Conservation (phyloP, 2,888 invertebrate species). For the Leptinotarsa juncta region DNA sequence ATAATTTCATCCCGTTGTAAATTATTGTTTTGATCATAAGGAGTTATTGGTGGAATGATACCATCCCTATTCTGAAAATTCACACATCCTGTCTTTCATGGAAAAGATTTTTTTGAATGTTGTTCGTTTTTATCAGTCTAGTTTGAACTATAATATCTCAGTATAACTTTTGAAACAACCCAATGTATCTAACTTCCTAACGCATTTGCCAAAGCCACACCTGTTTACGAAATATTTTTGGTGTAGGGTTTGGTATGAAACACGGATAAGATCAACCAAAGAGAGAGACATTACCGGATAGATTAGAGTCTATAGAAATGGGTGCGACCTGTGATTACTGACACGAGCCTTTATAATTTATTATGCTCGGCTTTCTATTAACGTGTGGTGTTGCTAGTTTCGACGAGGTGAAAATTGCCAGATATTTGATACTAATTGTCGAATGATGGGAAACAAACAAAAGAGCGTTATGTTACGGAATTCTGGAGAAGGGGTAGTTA, state of each 20-base stretch:
- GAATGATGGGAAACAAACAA: conserved; percentile 39
- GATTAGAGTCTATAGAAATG: conserved; percentile 54
- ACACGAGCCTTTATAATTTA: conserved; percentile 56
- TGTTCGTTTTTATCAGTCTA: too few species aligned
- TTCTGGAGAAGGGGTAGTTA: conserved; percentile 16
- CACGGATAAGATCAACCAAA: conserved; percentile 51
- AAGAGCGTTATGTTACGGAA: conserved; percentile 34
- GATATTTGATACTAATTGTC: conserved; percentile 54
- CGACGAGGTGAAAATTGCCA: conserved; percentile 52
- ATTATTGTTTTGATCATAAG: too few species aligned
- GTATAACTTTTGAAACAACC: too few species aligned
- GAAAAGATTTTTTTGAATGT: too few species aligned
- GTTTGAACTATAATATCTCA: too few species aligned
- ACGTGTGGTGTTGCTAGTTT: conserved; percentile 49
- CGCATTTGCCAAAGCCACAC: not conserved
- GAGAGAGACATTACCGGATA: conserved; percentile 58
- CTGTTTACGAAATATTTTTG: conserved; percentile 4
- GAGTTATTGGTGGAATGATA: too few species aligned
- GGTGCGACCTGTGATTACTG: conserved; percentile 56
- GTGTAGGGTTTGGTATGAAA: conserved; percentile 33
- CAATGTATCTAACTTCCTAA: not conserved
- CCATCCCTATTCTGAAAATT: too few species aligned
- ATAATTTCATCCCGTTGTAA: too few species aligned
- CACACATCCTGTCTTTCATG: too few species aligned
- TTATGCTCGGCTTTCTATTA: conserved; percentile 48